Evolutionary conservation across 1,140 invertebrate species (phyloP), one percentile per base, ranked within the genome.

Genomic region (Caerostris extrusa): DNA sequence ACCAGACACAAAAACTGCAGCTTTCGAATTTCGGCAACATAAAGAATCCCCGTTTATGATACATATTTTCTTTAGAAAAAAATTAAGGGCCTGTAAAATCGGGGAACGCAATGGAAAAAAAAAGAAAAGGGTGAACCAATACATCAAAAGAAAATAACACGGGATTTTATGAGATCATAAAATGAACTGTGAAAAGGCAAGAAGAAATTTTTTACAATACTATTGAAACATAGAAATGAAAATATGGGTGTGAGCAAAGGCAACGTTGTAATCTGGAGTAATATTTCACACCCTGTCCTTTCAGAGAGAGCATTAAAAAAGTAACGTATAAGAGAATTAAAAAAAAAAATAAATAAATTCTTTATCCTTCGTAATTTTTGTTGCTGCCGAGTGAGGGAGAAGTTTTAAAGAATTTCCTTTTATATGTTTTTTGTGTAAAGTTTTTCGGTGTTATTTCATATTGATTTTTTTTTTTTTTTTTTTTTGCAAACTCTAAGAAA

Each of bases 301-400:
- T 77, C 88, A 90, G 56, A 58, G 88, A 77, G 53, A 77, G 53
- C 88, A 90, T 71, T 90, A 90, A 90, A 88, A 88, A 88, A 90
- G 67, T 90, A 34, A 90, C 67, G 50, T 67, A 64, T 53, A 88
- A 58, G 77, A 34, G 83, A 6, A 50, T n/a, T 85, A n/a, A n/a
- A n/a, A 34, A 34, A 34, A 34, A 34, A 34, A 34, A 34, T 34
- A 34, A 1, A 34, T 60, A 60, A 85, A 85, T 60, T 85, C 56
- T 57, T 56, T 60, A 58, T 58, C 19, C 14, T 50, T 6, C 19
- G 58, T 5, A 17, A 58, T 34, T 57, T 60, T 85, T 19, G 55
- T 85, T 85, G 7, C n/a, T 67, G 64, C 57, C 10, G 55, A 8
- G 56, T 58, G 67, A 64, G 50, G 55, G 64, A 64, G 61, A 88